Conservation (phyloP, 1,140 invertebrate species). For the Heliconius hermathena region DNA sequence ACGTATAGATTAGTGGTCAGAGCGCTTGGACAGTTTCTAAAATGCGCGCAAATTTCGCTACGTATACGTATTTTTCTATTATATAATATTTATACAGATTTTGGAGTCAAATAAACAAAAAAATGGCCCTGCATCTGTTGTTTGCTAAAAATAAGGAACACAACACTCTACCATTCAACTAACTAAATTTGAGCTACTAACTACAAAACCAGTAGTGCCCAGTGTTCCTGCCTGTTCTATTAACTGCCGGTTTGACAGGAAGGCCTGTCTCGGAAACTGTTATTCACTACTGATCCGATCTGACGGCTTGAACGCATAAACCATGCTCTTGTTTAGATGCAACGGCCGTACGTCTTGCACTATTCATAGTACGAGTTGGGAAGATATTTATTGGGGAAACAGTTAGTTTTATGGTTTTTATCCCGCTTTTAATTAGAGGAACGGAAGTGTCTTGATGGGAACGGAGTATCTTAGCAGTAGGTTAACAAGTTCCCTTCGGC, state of each 20-base stretch:
- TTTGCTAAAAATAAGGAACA: background rate
- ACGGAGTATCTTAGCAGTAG: too few relatives aligned
- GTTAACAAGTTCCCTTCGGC: too few relatives aligned
- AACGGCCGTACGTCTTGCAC: constrained; percentile 25
- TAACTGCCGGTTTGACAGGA: constrained; percentile 65
- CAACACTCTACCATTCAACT: background rate
- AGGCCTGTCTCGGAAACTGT: constrained; percentile 59
- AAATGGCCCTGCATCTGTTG: too few relatives aligned
- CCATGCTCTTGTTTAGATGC: constrained; percentile 43
- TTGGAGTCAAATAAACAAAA: too few relatives aligned
- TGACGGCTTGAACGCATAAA: constrained; percentile 49
- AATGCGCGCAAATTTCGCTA: too few relatives aligned
- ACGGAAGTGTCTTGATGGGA: too few relatives aligned
- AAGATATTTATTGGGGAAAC: background rate
- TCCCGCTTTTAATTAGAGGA: too few relatives aligned
- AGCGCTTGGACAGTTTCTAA: too few relatives aligned
- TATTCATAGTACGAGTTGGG: constrained; percentile 5
- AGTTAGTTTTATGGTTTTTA: background rate
- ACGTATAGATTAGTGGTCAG: too few relatives aligned
- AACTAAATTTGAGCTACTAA: background rate
- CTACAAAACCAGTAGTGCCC: background rate
- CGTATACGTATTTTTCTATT: too few relatives aligned
- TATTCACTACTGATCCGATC: constrained; percentile 70
- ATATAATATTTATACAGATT: too few relatives aligned
- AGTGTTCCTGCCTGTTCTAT: constrained; percentile 45